These are phyloP conservation scores for Gonatopus flavifemur DNA, from an alignment of 1,140 invertebrate genomes.

Conservation along the genomic window DNA sequence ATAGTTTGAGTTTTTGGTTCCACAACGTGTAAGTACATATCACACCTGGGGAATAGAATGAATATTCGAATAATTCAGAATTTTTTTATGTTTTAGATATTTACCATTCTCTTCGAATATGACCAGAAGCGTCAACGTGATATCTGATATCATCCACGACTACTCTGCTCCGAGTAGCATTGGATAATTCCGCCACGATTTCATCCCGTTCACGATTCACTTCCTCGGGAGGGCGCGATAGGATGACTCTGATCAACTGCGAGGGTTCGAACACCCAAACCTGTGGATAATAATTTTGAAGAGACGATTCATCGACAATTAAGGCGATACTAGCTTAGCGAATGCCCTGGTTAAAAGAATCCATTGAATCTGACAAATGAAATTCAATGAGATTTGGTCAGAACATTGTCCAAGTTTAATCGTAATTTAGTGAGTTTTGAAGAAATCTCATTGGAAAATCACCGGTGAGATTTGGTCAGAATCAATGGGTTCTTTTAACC, in stretches of 20 bases:
- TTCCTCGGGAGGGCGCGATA: conserved; percentile 73
- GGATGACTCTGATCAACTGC: conserved; percentile 77
- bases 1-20: conserved; percentile 75
- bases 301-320: too few species aligned
- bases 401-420: too few species aligned
- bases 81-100: conserved; percentile 9
- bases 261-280: conserved; percentile 83
- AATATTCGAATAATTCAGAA: background rate
- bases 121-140: conserved; percentile 70
- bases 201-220: conserved; percentile 70
- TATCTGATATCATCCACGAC: conserved; percentile 79
- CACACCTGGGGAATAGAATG: conserved; percentile 66
- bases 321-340: too few species aligned
- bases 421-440: too few species aligned
- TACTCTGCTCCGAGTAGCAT: conserved; percentile 74
- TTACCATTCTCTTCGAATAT: conserved; percentile 70
- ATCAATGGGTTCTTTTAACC: too few species aligned
- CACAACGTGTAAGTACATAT: conserved; percentile 85
- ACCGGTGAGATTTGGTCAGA: too few species aligned
- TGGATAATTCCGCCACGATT: conserved; percentile 70
- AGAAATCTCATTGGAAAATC: too few species aligned
- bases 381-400: too few species aligned
- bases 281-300: too few species aligned
- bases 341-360: too few species aligned
- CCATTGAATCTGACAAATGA: too few species aligned